Conservation (phyloP, 2,797 vertebrate species). For the Paguma larvata region DNA sequence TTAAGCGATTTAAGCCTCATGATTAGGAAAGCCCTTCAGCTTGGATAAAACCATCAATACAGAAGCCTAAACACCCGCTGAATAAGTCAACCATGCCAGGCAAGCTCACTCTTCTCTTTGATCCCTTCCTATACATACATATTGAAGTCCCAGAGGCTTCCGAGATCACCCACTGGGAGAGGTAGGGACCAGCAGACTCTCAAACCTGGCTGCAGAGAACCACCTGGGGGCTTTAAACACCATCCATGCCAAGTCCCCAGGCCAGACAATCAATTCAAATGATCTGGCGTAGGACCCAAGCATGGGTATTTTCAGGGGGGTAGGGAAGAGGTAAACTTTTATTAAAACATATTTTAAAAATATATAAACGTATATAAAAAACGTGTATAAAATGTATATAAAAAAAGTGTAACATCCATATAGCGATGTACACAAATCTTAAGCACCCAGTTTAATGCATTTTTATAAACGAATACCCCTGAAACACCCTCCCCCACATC, state of each 20-base stretch:
- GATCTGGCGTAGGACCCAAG: background rate
- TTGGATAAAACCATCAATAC: background rate
- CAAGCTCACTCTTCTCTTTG: background rate
- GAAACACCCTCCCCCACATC: background rate
- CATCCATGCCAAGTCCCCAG: background rate
- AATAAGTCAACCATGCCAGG: background rate
- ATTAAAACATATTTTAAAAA: background rate
- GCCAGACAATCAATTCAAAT: background rate
- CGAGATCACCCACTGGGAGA: background rate
- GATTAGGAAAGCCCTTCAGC: background rate
- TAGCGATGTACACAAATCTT: background rate
- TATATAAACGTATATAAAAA: too few relatives aligned
- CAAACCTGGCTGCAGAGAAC: background rate
- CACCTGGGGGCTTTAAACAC: background rate
- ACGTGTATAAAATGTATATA: too few relatives aligned
- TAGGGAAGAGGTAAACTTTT: background rate
- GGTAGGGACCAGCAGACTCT: background rate
- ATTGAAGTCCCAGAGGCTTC: background rate
- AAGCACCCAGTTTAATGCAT: background rate
- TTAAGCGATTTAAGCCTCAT: background rate
- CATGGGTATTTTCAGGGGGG: background rate
- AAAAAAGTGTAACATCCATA: background rate
- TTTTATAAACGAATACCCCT: background rate
- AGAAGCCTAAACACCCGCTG: background rate
- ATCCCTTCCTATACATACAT: fast-evolving